These are phyloP conservation scores for Onthophagus taurus DNA, from an alignment of 1,140 invertebrate species.

Conservation along the genomic window DNA sequence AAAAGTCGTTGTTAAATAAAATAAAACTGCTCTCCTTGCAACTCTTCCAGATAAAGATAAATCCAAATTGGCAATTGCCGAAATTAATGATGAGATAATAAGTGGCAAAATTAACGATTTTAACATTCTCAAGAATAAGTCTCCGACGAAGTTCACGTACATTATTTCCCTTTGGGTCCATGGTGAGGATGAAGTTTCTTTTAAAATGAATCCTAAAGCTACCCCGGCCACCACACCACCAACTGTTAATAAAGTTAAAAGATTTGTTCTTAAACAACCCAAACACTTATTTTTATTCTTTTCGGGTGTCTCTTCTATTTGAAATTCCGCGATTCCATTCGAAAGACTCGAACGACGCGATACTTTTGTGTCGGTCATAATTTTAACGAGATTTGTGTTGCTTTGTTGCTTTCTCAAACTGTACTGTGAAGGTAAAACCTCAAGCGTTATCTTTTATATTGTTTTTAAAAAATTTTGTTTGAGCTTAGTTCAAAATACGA, in stretches of 20 bases:
- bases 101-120: slow-evolving; percentile 67
- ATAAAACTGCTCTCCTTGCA: slow-evolving; percentile 55
- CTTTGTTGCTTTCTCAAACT: too few relatives aligned
- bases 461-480: too few relatives aligned
- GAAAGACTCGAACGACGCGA: too few relatives aligned
- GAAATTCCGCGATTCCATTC: too few relatives aligned
- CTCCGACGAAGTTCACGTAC: slow-evolving; percentile 59
- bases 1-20: slow-evolving; percentile 70
- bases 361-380: too few relatives aligned
- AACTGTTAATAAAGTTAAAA: slow-evolving; percentile 59
- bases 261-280: slow-evolving; percentile 38
- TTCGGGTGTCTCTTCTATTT: neutral
- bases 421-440: too few relatives aligned
- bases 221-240: slow-evolving; percentile 55
- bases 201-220: slow-evolving; percentile 51
- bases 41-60: slow-evolving; percentile 55
- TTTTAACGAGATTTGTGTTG: too few relatives aligned
- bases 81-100: slow-evolving; percentile 63
- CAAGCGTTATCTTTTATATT: too few relatives aligned
- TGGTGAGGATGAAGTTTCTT: slow-evolving; percentile 31
- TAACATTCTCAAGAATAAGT: slow-evolving; percentile 63
- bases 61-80: slow-evolving; percentile 61
- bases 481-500: too few relatives aligned
- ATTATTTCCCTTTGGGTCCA: slow-evolving; percentile 50
- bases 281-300: slow-evolving; percentile 19